Conservation (phyloP, 1,140 invertebrate genomes). For the Drosophila aff. region DNA sequence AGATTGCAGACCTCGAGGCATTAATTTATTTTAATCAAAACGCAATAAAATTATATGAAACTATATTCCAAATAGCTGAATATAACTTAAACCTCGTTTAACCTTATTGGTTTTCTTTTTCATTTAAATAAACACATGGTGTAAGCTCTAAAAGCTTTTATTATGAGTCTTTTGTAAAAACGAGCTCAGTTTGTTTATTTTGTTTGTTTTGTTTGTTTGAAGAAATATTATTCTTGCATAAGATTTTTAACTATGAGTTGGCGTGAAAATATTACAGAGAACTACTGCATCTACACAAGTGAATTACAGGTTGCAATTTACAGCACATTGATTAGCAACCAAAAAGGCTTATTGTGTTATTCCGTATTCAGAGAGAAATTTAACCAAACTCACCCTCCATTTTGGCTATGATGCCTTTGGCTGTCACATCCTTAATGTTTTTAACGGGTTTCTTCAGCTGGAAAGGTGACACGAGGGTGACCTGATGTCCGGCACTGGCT, state of each 20-base stretch:
- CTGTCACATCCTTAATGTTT: slow-evolving; percentile 86
- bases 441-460: slow-evolving; percentile 84
- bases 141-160: background rate
- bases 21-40: background rate
- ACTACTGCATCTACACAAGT: background rate
- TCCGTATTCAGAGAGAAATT: no score
- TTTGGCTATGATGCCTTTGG: slow-evolving; percentile 30
- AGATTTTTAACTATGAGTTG: background rate
- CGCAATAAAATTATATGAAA: background rate
- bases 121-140: background rate
- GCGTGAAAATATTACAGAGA: background rate
- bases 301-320: background rate
- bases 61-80: no score
- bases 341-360: background rate
- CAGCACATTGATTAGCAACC: background rate
- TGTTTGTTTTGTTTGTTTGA: background rate
- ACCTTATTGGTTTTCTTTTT: background rate
- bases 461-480: slow-evolving; percentile 87
- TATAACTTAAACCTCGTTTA: background rate
- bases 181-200: background rate
- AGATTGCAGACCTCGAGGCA: background rate
- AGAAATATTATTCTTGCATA: background rate
- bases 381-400: slow-evolving; percentile 55
- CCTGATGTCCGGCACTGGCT: slow-evolving; percentile 86
- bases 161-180: background rate